phyloP scores from a whole-genome alignment of 2,113 vertebrate genomes.

The Leuciscus idus region DNA sequence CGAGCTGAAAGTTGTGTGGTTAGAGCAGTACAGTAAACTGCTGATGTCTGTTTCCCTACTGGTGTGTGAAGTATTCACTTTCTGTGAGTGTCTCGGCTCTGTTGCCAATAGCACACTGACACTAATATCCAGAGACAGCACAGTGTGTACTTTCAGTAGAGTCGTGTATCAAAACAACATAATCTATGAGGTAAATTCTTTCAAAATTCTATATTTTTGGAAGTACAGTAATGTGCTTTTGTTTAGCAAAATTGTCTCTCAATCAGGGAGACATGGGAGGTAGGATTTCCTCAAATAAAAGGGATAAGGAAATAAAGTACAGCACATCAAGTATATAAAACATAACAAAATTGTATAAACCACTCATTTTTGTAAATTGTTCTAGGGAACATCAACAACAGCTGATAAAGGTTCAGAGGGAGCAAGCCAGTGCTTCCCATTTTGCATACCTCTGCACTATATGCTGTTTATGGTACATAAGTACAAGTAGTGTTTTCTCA shows the following conservation, averaged over 20 bases:
- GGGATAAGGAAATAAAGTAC: not conserved
- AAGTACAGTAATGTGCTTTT: not conserved
- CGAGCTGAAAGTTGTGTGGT: conserved; percentile 9
- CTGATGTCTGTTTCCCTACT: conserved; percentile 34
- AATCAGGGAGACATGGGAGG: not conserved
- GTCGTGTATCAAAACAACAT: not conserved
- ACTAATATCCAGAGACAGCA: not conserved
- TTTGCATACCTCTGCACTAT: not conserved
- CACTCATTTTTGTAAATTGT: not conserved
- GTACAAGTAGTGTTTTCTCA: not conserved
- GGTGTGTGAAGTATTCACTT: not conserved
- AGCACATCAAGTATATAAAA: too few relatives aligned
- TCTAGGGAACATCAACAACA: not conserved
- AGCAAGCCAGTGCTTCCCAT: not conserved
- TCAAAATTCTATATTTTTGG: not conserved
- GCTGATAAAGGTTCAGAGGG: not conserved
- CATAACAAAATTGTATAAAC: too few relatives aligned
- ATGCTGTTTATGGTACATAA: not conserved
- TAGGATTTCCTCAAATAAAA: not conserved
- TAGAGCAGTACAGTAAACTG: conserved; percentile 3
- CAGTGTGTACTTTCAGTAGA: not conserved
- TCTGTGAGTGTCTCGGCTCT: not conserved
- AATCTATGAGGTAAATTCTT: not conserved
- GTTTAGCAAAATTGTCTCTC: not conserved
- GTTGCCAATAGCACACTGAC: not conserved